Conservation (phyloP, 2,888 invertebrate genomes). For the Microplitis manilae region DNA sequence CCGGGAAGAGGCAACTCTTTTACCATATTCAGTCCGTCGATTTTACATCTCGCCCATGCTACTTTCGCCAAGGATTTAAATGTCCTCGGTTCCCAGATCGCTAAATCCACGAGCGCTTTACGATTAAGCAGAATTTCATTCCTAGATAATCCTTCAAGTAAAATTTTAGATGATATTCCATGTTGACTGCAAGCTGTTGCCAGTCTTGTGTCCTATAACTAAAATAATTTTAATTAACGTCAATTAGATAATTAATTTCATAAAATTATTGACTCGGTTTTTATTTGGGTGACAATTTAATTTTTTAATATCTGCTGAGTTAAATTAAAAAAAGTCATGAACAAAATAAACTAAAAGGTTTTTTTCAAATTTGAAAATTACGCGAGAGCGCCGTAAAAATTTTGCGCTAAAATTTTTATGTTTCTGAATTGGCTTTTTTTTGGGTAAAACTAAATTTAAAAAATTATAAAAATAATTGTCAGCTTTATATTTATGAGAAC, state of each 20-base stretch:
- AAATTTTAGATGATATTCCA: slow-evolving; percentile 75
- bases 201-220: slow-evolving; percentile 83
- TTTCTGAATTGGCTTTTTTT: too few relatives aligned
- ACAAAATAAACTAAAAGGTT: too few relatives aligned
- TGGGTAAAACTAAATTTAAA: too few relatives aligned
- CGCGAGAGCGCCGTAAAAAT: too few relatives aligned
- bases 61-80: slow-evolving; percentile 84
- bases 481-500: slow-evolving; percentile 46
- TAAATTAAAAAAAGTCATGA: too few relatives aligned
- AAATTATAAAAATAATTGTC: neutral
- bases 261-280: too few relatives aligned
- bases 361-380: too few relatives aligned
- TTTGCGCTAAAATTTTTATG: too few relatives aligned
- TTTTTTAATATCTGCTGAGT: too few relatives aligned
- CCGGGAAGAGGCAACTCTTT: slow-evolving; percentile 53
- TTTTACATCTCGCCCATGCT: slow-evolving; percentile 75
- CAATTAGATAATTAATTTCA: slow-evolving; percentile 8
- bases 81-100: slow-evolving; percentile 88
- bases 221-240: slow-evolving; percentile 27
- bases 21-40: slow-evolving; percentile 71
- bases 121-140: slow-evolving; percentile 81
- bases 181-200: slow-evolving; percentile 83
- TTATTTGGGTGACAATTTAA: too few relatives aligned
- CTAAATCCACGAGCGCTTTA: slow-evolving; percentile 83
- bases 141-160: slow-evolving; percentile 79